Evolutionary conservation across 2,113 vertebrate species (phyloP), one percentile per base, ranked within the genome.

Genomic region (Pitta sordida): DNA sequence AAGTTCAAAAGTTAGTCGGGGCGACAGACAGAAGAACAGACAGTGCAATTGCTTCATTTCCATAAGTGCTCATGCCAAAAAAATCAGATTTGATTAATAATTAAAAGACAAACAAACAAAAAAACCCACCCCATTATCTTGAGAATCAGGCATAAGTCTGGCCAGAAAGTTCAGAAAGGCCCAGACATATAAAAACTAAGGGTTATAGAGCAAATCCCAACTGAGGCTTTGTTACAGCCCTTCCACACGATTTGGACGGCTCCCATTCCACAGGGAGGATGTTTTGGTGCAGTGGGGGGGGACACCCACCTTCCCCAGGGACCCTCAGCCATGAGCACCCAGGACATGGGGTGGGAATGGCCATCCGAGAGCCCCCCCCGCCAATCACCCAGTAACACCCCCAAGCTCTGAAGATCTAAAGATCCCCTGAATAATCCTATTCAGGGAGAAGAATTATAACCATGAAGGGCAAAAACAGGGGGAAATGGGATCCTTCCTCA

Each of bases 21-120:
- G 93, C 4, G 81, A 94, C 87, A 95, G 94, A 92, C 86, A 95
- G 89, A 91, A 91, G 78, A 92, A 83, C 69, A 95, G 91, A 71
- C 70, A 92, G 87, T 68, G 78, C 74, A 92, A 87, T 89, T 87
- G 49, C 67, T 93, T 91, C 65, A 86, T 92, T 91, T 91, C 93
- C 84, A 91, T 86, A 92, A 91, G 65, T 0, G 0, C 73, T 43
- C 65, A 48, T 88, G 86, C 73, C 32, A 78, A 92, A 93, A 69
- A 78, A 34, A 39, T 58, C 67, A 80, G 51, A 77, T 88, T 75
- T 77, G 53, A 95, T 91, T 90, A 83, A 93, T 93, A 95, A 92
- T 91, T 86, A 30, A 78, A 73, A 73, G 73, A 11, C 43, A 93
- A 89, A 29, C 37, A 74, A 63, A 81, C 8, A n/a, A 77, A 56